These are phyloP conservation scores for Brachymystax lenok DNA, from an alignment of 2,797 vertebrate genomes.

Conservation along the genomic window DNA sequence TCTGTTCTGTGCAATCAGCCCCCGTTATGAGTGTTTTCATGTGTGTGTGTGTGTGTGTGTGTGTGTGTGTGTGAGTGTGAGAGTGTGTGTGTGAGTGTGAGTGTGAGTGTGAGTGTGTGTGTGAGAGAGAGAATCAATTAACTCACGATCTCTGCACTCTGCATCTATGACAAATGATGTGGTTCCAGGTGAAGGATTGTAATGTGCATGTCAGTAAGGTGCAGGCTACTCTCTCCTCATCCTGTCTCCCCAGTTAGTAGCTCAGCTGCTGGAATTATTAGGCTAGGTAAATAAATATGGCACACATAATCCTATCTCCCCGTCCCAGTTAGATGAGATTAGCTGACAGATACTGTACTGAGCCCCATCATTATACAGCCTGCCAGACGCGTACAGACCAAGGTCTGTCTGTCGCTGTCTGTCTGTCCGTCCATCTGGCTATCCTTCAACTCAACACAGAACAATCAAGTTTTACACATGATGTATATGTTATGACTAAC, in stretches of 20 bases:
- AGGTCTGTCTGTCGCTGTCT: background rate
- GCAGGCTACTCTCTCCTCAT: background rate
- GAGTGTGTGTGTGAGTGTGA: background rate
- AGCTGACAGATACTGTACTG: constrained; percentile 4
- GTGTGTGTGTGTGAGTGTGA: background rate
- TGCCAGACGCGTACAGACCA: background rate
- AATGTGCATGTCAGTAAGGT: background rate
- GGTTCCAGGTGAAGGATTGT: background rate
- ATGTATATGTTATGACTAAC: background rate
- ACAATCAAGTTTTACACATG: background rate
- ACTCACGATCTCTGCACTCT: background rate
- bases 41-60: constrained; percentile 16
- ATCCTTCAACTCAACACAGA: background rate
- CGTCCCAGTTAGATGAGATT: constrained; percentile 4
- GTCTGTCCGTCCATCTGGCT: background rate
- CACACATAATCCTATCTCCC: constrained; percentile 14
- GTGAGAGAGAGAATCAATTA: background rate
- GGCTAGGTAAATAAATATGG: constrained; percentile 20
- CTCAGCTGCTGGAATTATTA: constrained; percentile 8
- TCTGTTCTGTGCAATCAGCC: no score
- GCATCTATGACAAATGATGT: background rate
- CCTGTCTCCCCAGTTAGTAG: constrained; percentile 4
- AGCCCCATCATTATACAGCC: background rate
- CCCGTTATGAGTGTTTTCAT: background rate
- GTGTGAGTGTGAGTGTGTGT: background rate